These are phyloP conservation scores for Deroplatys truncata DNA, from an alignment of 2,888 invertebrate species.

Conservation along the genomic window DNA sequence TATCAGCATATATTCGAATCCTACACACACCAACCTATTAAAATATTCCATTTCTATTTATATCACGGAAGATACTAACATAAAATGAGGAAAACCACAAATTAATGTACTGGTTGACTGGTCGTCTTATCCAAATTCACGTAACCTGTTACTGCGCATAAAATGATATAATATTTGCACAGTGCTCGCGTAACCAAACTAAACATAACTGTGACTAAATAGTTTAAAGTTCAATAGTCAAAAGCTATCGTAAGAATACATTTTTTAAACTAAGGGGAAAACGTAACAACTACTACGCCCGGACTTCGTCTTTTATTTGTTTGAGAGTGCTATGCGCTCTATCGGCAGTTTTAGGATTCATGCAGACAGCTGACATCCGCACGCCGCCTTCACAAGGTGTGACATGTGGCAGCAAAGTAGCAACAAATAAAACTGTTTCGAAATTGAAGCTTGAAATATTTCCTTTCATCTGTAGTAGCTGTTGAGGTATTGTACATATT, in stretches of 20 bases:
- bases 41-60: not conserved
- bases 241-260: not conserved
- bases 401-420: not conserved
- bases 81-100: not conserved
- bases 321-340: not conserved
- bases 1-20: not conserved
- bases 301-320: not conserved
- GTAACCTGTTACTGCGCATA: not conserved
- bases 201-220: not conserved
- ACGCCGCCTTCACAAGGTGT: not conserved
- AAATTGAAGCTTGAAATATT: not conserved
- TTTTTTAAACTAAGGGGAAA: not conserved
- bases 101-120: not conserved
- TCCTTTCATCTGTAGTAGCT: not conserved
- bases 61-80: not conserved
- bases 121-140: not conserved
- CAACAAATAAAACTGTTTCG: too few species aligned
- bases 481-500: not conserved
- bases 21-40: not conserved
- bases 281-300: not conserved
- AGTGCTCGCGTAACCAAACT: not conserved
- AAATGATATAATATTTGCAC: not conserved
- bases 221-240: not conserved
- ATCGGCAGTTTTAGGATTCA: not conserved
- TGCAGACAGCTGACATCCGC: not conserved